These are phyloP conservation scores for Pammene aurita DNA, from an alignment of 2,888 invertebrate genomes.

Conservation along the genomic window DNA sequence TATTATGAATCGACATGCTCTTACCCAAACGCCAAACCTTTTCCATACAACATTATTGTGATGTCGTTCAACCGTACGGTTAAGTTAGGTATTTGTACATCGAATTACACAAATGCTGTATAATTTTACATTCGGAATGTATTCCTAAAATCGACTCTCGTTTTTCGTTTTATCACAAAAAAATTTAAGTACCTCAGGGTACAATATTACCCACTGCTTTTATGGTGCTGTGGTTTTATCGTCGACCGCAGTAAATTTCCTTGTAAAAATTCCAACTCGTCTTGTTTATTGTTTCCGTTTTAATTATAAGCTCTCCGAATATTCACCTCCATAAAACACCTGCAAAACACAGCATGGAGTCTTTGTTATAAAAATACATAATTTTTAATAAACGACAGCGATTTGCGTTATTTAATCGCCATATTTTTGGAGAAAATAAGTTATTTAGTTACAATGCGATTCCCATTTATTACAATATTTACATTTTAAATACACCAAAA, in stretches of 20 bases:
- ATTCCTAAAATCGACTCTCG: neutral
- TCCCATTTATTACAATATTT: too few species aligned
- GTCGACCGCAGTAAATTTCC: constrained; percentile 56
- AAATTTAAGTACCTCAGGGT: too few species aligned
- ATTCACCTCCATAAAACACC: constrained; percentile 34
- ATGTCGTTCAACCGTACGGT: too few species aligned
- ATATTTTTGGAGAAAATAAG: neutral
- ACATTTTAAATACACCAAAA: too few species aligned
- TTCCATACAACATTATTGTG: too few species aligned
- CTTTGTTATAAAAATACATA: constrained; percentile 16
- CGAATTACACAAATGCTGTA: neutral
- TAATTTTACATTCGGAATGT: neutral
- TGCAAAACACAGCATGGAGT: constrained; percentile 11
- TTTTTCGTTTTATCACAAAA: neutral
- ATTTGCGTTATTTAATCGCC: neutral
- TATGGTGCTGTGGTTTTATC: constrained; percentile 45
- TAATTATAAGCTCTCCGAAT: constrained; percentile 59
- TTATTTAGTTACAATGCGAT: too few species aligned
- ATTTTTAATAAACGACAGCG: neutral
- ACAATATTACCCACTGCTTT: neutral
- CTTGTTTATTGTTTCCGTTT: constrained; percentile 63
- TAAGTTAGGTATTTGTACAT: too few species aligned
- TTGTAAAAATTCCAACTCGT: constrained; percentile 60
- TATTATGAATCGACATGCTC: too few species aligned
- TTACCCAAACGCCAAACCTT: too few species aligned